Evolutionary conservation across 2,888 invertebrate species (phyloP), one percentile per base, ranked within the genome.

Genomic region (Acrobasis repandana): DNA sequence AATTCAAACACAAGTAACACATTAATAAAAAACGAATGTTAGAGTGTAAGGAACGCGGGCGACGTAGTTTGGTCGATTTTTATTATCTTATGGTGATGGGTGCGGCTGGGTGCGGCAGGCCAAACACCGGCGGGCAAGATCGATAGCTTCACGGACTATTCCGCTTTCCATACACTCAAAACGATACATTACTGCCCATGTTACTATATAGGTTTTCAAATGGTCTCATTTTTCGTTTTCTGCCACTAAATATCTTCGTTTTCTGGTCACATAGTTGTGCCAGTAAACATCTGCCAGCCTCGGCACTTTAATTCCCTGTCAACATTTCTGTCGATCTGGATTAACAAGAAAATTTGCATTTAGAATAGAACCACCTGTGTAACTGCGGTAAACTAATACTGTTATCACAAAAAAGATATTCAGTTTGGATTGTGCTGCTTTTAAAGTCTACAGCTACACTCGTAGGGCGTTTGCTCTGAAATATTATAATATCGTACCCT

Each of bases 61-160:
- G 75, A 79, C 74, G 73, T 73, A 69, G 72, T 77, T 82, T 85
- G 86, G 85, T 90, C 87, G 90, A 85, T 90, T 88, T 91, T 89
- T 90, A 90, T 91, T 86, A 86, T 86, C 85, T 80, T 80, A 79
- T 63, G 77, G 72, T 71, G 66, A 69, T 82, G 79, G 90, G 91
- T 83, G 90, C 87, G 91, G 85, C 73, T 67, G 83, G 92, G 91
- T 79, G 92, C 72, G 91, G 85, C 89, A 79, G 74, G 72, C 72
- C 87, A 91, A 91, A 92, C 89, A 91, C 77, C 74, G 79, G 67
- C 77, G 72, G 77, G 68, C 71, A 74, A 83, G 85, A 91, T 92
- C 91, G 86, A 91, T 91, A 87, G 70, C 72, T 75, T 75, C 76
- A 77, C 73, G 82, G 76, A 85, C 82, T 82, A 89, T 88, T 88